Base-by-base conservation (phyloP, 2,797 vertebrate genomes). In the Tapirus indicus region DNA sequence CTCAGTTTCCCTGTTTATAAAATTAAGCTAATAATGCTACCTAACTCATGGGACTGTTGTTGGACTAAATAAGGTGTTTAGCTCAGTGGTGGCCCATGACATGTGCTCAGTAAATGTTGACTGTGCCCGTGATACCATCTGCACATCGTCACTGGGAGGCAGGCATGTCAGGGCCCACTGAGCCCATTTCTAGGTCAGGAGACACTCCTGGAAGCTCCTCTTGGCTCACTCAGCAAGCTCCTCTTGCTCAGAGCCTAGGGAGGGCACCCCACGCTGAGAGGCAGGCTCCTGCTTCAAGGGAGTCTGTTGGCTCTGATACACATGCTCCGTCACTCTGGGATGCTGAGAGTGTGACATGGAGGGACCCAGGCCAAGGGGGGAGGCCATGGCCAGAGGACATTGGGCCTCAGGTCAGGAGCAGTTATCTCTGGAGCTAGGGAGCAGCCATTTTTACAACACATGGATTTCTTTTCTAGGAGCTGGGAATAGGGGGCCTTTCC, bases 1-100 rank as follows among this genome's bases (percentile, higher is more conserved):
- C 92, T 92, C 41, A 13, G 47, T 96, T 95, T 77, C 77, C 47
- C 80, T 74, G 29, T 88, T 88, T 96, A 56, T 68, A 47, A 91
- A 87, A 71, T 64, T 69, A 97, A 91, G 49, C 62, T 93, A 91
- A 75, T 72, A 58, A 88, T 69, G 66, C 41, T 41, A 80, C 32
- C 82, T 87, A 68, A 66, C 27, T 91, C 44, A 60, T 35, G 18
- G 56, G 29, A 27, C 25, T 78, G 8, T 27, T 35, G 20, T 49
- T 41, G 49, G 25, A 54, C 77, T 80, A 72, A 56, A 89, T 21
- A 29, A 49, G 49, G 68, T 64, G 27, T 58, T 83, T 12, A 3
- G 21, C 52, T 92, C 83, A 58, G 23, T 29, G 74, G 68, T 66
- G 49, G 75, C 75, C 10, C 23, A 2, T 60, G 29, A 12, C 8